Conservation (phyloP, 2,113 vertebrate species). For the human (Homo sapiens) region DNA sequence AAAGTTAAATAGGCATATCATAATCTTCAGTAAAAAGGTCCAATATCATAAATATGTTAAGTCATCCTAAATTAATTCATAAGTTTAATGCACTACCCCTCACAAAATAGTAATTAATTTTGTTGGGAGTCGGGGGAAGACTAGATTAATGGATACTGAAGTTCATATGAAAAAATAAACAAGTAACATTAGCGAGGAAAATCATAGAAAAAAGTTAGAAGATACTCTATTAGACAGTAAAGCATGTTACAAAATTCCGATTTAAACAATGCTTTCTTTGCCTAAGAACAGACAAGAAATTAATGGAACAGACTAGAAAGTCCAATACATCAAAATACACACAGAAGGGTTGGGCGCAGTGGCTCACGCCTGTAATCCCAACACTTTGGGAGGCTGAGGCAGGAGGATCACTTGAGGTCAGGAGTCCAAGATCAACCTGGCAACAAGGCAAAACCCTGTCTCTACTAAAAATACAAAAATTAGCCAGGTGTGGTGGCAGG, state of each 20-base stretch:
- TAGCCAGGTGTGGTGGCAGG: no score
- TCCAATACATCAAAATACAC: not conserved
- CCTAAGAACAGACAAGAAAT: conserved; percentile 21
- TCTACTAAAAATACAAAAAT: no score
- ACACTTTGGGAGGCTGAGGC: no score
- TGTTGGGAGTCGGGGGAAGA: not conserved
- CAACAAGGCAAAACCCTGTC: no score
- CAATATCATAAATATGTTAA: not conserved
- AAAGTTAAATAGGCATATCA: not conserved
- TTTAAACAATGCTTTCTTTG: not conserved
- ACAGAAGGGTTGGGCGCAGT: not conserved
- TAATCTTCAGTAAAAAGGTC: not conserved
- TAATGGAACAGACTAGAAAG: not conserved
- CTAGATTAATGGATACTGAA: not conserved
- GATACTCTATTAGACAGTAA: not conserved
- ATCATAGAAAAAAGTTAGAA: not conserved
- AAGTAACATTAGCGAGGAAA: conserved; percentile 16
- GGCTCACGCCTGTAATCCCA: no score
- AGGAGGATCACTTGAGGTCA: no score
- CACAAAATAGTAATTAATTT: not conserved
- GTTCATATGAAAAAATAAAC: not conserved
- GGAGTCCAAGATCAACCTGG: no score
- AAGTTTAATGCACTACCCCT: not conserved
- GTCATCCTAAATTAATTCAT: not conserved
- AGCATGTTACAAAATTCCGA: not conserved